Conservation (phyloP, 2,113 vertebrate species). For the Butorides virescens region DNA sequence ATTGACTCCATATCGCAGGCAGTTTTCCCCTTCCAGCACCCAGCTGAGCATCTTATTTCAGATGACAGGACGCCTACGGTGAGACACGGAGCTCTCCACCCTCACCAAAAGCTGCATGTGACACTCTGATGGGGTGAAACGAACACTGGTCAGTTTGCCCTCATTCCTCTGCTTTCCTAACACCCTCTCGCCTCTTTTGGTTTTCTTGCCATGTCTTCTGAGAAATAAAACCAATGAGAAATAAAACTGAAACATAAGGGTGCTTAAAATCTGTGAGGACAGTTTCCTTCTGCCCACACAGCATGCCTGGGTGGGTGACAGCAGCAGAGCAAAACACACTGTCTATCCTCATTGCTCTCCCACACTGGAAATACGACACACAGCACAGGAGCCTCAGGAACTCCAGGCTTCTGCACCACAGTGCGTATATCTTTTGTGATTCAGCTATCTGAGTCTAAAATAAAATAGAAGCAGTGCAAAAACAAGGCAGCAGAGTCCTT, state of each 20-base stretch:
- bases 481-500: not conserved
- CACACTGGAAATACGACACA: not conserved
- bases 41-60: not conserved
- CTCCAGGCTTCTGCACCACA: not conserved
- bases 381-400: not conserved
- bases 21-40: not conserved
- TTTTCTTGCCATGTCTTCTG: not conserved
- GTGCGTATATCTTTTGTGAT: not conserved
- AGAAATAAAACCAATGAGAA: not conserved
- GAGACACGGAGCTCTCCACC: not conserved
- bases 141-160: not conserved
- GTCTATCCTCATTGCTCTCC: not conserved
- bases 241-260: not conserved
- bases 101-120: not conserved
- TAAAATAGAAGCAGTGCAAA: not conserved
- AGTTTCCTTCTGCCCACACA: not conserved
- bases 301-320: not conserved
- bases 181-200: not conserved
- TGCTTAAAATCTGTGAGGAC: not conserved
- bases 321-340: not conserved
- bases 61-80: rapidly evolving
- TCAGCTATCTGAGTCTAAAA: not conserved
- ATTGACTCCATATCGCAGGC: rapidly evolving
- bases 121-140: rapidly evolving
- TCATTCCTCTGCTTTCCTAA: not conserved